Percentiles rank a stretch among this genome's conserved stretches.
Conservation (phyloP, 2,113 vertebrate genomes). For the Promerops cafer region DNA sequence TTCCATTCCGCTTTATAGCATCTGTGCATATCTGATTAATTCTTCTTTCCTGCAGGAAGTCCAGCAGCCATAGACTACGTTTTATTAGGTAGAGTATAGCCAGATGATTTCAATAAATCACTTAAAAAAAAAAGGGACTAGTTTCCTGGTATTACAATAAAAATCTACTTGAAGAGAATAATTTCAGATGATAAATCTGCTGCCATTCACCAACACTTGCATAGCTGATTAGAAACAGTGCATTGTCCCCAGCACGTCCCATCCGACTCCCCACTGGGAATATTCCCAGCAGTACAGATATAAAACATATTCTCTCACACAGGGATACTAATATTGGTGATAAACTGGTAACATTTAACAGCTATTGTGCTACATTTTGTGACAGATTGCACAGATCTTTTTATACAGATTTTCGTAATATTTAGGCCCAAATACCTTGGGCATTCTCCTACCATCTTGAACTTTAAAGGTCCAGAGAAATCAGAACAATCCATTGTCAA, state of each 20-base stretch:
- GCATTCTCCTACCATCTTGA: neutral
- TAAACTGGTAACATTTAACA: neutral
- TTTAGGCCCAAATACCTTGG: neutral
- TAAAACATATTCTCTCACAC: neutral
- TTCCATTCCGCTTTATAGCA: slow-evolving; percentile 6
- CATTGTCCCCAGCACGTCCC: neutral
- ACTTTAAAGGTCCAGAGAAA: neutral
- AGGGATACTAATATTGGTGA: neutral
- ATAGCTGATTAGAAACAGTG: slow-evolving; percentile 48
- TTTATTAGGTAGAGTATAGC: slow-evolving; percentile 67
- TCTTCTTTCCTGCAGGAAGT: slow-evolving; percentile 64
- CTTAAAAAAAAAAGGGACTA: neutral
- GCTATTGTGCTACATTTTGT: neutral
- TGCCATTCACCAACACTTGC: slow-evolving; percentile 60
- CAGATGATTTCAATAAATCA: slow-evolving; percentile 77
- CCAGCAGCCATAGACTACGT: slow-evolving; percentile 26
- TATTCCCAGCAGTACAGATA: neutral
- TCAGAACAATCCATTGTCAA: neutral
- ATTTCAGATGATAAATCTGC: slow-evolving; percentile 66
- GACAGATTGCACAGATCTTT: neutral
- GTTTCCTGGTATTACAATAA: slow-evolving; percentile 70
- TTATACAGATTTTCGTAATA: neutral
- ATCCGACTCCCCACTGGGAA: neutral
- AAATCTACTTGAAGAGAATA: slow-evolving; percentile 64
- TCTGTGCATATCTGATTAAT: slow-evolving; percentile 35